phyloP scores from a whole-genome alignment of 1,140 invertebrate genomes.

The Leptonema lineaticorne region DNA sequence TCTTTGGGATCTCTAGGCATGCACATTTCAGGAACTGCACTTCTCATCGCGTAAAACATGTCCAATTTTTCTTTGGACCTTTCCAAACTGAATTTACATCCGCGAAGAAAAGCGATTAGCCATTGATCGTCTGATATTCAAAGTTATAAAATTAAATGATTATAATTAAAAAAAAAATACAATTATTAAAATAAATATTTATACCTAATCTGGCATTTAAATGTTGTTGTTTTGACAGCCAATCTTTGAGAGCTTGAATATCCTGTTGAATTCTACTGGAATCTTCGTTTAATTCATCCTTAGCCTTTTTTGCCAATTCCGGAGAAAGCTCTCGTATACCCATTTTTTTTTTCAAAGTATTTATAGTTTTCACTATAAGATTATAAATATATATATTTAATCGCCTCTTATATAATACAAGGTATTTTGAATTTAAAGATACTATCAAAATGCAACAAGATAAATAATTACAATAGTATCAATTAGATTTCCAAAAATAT shows the following conservation, averaged over 20 bases:
- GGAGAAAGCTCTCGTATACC: conserved; percentile 48
- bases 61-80: conserved; percentile 81
- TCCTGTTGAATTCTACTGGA: conserved; percentile 52
- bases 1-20: conserved; percentile 48
- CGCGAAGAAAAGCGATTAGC: conserved; percentile 75
- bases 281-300: conserved; percentile 49
- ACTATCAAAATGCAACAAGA: conserved; percentile 50
- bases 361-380: conserved; percentile 32
- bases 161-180: not conserved
- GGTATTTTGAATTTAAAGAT: conserved; percentile 50
- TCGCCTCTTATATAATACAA: not conserved
- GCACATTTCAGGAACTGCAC: conserved; percentile 49
- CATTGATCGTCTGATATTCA: conserved; percentile 65
- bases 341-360: conserved; percentile 22
- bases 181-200: not conserved
- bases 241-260: conserved; percentile 67
- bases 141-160: conserved; percentile 13
- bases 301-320: conserved; percentile 48
- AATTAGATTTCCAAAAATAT: not conserved
- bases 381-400: conserved; percentile 39
- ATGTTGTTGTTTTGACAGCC: conserved; percentile 72
- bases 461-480: not conserved
- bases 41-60: conserved; percentile 62
- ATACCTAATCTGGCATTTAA: conserved; percentile 44
- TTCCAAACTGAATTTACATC: conserved; percentile 81